These are phyloP conservation scores for Xerus rutilus DNA, from an alignment of 2,797 vertebrate species.

Conservation along the genomic window DNA sequence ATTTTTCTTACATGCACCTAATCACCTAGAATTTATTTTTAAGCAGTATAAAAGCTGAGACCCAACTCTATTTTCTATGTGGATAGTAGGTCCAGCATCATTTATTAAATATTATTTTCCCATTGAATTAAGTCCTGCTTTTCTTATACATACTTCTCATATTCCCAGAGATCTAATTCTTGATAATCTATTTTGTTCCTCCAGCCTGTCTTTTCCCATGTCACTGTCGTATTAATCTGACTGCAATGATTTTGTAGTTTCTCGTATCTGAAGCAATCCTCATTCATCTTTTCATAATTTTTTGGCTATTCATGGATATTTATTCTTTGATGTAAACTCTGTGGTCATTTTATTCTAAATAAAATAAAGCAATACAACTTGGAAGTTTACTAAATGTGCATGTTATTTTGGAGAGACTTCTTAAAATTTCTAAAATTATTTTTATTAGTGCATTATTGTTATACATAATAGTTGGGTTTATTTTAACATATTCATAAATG, in stretches of 20 bases:
- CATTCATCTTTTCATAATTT: background rate
- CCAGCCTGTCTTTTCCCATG: background rate
- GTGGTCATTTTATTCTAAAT: background rate
- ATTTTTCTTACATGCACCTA: background rate
- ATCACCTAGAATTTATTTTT: background rate
- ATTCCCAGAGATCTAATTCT: background rate
- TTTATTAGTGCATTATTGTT: no score
- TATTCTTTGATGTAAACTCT: background rate
- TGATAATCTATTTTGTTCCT: background rate
- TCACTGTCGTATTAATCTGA: background rate
- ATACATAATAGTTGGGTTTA: no score
- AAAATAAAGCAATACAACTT: background rate
- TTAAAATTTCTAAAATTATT: no score
- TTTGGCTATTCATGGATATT: background rate
- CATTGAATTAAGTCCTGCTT: background rate
- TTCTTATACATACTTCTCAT: background rate
- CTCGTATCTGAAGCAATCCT: background rate
- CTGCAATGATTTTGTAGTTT: background rate
- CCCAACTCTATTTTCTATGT: background rate
- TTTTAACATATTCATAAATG: no score
- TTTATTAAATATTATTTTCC: slow-evolving; percentile 5
- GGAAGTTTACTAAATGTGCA: background rate
- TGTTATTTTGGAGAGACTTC: background rate
- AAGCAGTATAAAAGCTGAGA: background rate
- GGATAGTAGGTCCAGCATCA: background rate